phyloP scores from a whole-genome alignment of 2,113 vertebrate genomes.

The Crypturellus undulatus region DNA sequence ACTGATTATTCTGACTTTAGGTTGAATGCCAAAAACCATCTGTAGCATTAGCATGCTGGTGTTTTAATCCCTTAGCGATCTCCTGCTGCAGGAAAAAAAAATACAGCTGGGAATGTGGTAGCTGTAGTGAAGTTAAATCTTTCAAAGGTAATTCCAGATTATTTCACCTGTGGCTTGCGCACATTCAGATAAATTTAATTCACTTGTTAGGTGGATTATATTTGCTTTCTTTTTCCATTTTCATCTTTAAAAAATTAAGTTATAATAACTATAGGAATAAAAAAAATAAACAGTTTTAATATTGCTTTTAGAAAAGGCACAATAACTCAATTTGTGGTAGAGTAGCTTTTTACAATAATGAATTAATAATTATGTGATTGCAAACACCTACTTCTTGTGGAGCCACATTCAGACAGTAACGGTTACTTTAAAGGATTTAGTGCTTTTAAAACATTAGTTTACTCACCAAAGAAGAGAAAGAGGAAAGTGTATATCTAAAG shows the following conservation, averaged over 20 bases:
- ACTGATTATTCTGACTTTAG: background rate
- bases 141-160: constrained; percentile 32
- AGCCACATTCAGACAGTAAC: background rate
- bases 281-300: constrained; percentile 36
- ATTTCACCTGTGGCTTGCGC: constrained; percentile 18
- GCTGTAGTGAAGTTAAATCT: constrained; percentile 5
- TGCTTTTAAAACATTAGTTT: background rate
- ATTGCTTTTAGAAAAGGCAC: constrained; percentile 1
- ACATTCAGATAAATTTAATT: constrained; percentile 34
- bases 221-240: constrained; percentile 39
- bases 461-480: background rate
- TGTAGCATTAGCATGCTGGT: constrained; percentile 12
- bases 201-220: background rate
- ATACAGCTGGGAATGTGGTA: background rate
- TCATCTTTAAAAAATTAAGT: constrained; percentile 17
- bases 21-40: background rate
- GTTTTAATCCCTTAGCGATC: background rate
- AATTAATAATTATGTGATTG: constrained; percentile 41
- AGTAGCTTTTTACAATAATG: constrained; percentile 37
- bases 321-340: constrained; percentile 29
- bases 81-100: background rate
- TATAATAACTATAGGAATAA: background rate
- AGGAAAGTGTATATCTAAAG: background rate
- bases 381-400: background rate
- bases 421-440: constrained; percentile 1